Evolutionary conservation across 2,113 vertebrate species (phyloP).

Genomic region (Toxostoma redivivum): DNA sequence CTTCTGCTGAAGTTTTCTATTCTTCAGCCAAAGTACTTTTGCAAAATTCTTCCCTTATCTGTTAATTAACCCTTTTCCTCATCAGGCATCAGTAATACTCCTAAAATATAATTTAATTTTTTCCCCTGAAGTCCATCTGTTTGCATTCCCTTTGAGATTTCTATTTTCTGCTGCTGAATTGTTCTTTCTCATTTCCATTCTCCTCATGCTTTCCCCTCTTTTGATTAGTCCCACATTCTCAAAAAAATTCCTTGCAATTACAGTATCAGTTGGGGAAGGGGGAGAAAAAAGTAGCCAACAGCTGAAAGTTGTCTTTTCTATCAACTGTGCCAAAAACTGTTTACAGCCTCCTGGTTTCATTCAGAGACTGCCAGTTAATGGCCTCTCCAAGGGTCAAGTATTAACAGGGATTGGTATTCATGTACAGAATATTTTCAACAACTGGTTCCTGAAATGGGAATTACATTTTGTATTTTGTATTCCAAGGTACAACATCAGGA

Average conservation of each 20-base stretch:
- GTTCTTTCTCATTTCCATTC: background rate
- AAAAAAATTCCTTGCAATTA: background rate
- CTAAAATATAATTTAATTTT: background rate
- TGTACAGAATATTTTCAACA: background rate
- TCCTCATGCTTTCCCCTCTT: background rate
- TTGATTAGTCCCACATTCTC: background rate
- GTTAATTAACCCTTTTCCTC: constrained; percentile 37
- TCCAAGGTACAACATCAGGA: background rate
- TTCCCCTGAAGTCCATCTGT: background rate
- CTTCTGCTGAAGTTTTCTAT: background rate
- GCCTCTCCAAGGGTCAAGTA: constrained; percentile 9
- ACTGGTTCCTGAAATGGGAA: background rate
- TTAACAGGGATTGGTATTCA: background rate
- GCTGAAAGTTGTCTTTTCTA: background rate
- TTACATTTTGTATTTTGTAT: background rate
- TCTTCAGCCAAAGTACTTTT: background rate
- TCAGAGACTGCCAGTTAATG: background rate
- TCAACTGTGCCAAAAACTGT: background rate
- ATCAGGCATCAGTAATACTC: background rate
- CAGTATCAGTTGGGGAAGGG: background rate
- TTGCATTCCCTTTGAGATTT: background rate
- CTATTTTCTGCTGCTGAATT: background rate
- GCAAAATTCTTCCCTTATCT: constrained; percentile 7
- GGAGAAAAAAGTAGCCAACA: background rate
- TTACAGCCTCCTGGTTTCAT: background rate